These are phyloP conservation scores for Harpagoxenus sublaevis DNA, from an alignment of 2,888 invertebrate genomes.

Conservation along the genomic window DNA sequence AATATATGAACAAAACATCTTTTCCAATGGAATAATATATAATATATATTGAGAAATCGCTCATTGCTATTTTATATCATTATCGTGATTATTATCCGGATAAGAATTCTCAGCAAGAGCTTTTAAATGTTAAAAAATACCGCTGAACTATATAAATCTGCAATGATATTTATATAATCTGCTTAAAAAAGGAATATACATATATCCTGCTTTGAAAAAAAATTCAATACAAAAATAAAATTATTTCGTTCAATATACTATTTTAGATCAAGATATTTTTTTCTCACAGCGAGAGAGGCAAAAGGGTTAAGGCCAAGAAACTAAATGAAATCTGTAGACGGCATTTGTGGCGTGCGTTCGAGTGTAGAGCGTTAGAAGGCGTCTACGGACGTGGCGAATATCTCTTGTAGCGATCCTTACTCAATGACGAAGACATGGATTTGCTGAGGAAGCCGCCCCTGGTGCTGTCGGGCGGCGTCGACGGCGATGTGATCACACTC, in stretches of 20 bases:
- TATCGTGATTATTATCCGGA: neutral
- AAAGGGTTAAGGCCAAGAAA: slow-evolving; percentile 10
- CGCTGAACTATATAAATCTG: neutral
- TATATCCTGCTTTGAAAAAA: neutral
- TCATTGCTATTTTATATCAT: neutral
- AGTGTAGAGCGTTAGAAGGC: slow-evolving; percentile 22
- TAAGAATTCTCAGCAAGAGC: neutral
- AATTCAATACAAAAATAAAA: neutral
- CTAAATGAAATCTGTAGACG: slow-evolving; percentile 19
- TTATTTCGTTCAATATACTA: neutral
- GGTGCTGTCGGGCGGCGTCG: slow-evolving; percentile 86
- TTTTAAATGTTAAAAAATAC: neutral
- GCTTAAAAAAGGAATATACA: neutral
- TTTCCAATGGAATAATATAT: neutral
- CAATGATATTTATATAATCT: neutral
- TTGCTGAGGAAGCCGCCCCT: slow-evolving; percentile 85
- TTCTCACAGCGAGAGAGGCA: neutral
- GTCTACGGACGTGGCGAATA: slow-evolving; percentile 69
- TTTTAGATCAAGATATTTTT: neutral
- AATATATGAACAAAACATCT: neutral
- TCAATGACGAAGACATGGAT: slow-evolving; percentile 83
- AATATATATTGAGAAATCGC: neutral
- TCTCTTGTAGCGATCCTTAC: slow-evolving; percentile 81
- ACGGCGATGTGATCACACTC: slow-evolving; percentile 67
- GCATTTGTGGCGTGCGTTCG: slow-evolving; percentile 17